Base-by-base conservation (phyloP, 1,140 invertebrate species). In the Ceratosolen fusciceps region DNA sequence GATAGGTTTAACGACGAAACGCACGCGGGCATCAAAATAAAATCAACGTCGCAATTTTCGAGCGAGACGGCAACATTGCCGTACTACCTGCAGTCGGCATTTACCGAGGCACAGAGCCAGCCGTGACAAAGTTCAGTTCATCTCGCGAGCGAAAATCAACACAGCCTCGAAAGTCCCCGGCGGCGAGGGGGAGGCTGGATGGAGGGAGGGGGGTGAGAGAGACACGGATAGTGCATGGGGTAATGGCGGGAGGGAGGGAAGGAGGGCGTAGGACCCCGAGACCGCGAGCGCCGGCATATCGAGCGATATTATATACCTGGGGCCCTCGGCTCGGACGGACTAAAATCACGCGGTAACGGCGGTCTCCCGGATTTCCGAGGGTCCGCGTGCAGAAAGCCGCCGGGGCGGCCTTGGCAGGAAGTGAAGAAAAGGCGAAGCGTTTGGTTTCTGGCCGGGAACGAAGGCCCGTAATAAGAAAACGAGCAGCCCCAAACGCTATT, bases 341-440 rank as follows among this genome's bases (percentile, higher is more conserved):
- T 39, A 73, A 73, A 73, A 52, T 58, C 52, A 54, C 31, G 31
- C 34, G 19, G 60, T 21, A 21, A n/a, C 60, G 16, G 16, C 7
- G 16, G 24, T 62, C 73, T 56, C 58, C 73, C 56, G 73, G 73
- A 74, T 74, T 74, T 74, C 73, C 73, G 56, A 74, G 56, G 39
- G 31, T 56, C 29, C 24, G 29, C 34, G n/a, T 2, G 60, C 16
- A 37, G 60, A 65, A n/a, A 65, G 60, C 31, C 60, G 67, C 24
- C 24, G 26, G n/a, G n/a, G 12, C 39, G 67, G 39, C 67, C 67
- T 43, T 70, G 43, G 67, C 39, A 70, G 67, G 39, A 70, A 70
- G 67, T 49, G 10, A 37, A 65, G 60, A 65, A 65, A 65, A 37
- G 60, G 31, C 34, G 3, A 1, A n/a, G 60, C 31, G 21, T 26